Conservation (phyloP, 2,113 vertebrate species). For the Nannobrachium achirus region DNA sequence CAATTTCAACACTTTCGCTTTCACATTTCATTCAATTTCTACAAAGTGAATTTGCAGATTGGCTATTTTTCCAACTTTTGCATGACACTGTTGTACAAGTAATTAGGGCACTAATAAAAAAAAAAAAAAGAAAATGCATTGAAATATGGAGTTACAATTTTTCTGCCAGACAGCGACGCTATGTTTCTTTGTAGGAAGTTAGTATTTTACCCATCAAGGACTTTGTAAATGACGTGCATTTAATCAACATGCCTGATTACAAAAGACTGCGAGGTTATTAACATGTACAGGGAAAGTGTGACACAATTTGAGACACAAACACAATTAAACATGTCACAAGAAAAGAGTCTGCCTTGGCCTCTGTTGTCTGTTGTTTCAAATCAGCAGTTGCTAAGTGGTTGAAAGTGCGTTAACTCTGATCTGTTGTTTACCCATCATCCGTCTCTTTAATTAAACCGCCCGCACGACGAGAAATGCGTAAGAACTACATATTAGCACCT, state of each 20-base stretch:
- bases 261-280: constrained; percentile 38
- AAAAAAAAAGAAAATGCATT: constrained; percentile 21
- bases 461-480: constrained; percentile 40
- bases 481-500: constrained; percentile 63
- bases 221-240: no score
- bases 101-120: no score
- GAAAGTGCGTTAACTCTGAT: constrained; percentile 47
- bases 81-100: no score
- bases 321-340: constrained; percentile 43
- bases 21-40: no score
- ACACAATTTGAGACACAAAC: constrained; percentile 5
- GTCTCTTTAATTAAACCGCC: constrained; percentile 66
- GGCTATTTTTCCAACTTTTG: no score
- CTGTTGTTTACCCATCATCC: constrained; percentile 37
- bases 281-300: constrained; percentile 24
- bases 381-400: constrained; percentile 45
- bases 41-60: no score
- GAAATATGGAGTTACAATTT: no score
- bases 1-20: no score
- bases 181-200: no score
- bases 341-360: constrained; percentile 21
- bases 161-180: no score
- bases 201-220: no score
- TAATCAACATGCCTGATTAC: constrained; percentile 20
- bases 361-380: constrained; percentile 8